Evolutionary conservation across 2,888 invertebrate genomes (phyloP).

Genomic region (Drosophila macrospina): DNA sequence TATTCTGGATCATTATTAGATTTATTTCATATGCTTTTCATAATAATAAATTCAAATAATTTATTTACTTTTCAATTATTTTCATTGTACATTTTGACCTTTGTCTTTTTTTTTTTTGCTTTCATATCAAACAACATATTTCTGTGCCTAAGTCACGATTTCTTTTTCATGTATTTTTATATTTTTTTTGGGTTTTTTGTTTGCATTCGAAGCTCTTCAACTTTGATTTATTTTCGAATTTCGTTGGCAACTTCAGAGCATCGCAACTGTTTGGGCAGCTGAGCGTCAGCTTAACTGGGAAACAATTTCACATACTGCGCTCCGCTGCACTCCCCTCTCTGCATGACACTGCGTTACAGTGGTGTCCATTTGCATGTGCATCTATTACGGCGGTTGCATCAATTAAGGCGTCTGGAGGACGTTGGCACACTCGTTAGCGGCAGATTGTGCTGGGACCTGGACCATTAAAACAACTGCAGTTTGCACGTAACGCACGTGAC

Average conservation of each 20-base stretch:
- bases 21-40: constrained; percentile 11
- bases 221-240: constrained; percentile 18
- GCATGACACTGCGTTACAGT: constrained; percentile 1
- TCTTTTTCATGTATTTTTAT: constrained; percentile 2
- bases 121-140: constrained; percentile 30
- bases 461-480: constrained; percentile 63
- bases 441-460: constrained; percentile 17
- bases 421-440: constrained; percentile 37
- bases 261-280: constrained; percentile 44
- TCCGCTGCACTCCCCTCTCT: background rate
- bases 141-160: constrained; percentile 40
- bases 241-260: constrained; percentile 26
- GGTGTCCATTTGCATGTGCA: constrained; percentile 62
- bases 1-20: background rate
- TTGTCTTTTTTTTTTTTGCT: constrained; percentile 1
- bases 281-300: constrained; percentile 31
- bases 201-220: constrained; percentile 14
- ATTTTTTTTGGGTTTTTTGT: background rate
- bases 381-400: constrained; percentile 58
- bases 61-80: background rate
- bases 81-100: background rate
- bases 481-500: constrained; percentile 64
- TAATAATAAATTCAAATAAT: constrained; percentile 28
- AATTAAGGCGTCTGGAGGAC: constrained; percentile 69
- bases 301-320: constrained; percentile 34